Base-by-base conservation (phyloP, 92 coral and sea anemone genomes). In the Epizoanthus rinbou region DNA sequence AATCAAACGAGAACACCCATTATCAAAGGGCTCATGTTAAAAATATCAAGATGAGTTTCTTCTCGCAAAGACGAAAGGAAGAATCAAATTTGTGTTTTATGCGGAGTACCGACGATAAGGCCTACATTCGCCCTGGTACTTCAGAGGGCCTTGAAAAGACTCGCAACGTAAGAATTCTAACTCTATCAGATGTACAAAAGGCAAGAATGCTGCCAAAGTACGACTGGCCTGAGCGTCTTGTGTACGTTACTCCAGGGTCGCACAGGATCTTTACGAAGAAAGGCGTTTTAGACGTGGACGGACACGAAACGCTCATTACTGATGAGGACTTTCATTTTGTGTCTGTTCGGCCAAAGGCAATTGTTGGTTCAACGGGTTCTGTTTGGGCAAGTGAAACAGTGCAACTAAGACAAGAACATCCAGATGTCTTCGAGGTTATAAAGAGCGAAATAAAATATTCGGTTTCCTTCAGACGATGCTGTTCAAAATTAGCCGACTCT, bases 351-450 rank as follows among this genome's bases (percentile, higher is more conserved):
- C 83, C 90, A 45, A 87, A 87, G 54, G 76, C 83, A 0, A 69
- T 50, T 23, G 76, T 81, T 8, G 86, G 74, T 41, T 87, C 86
- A 9, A 39, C 3, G 43, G 6, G 43, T 3, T 80, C 75, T 45
- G 73, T 82, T 3, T 86, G 89, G 89, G 82, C 89, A 0, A 86
- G 52, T 78, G 89, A 86, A 80, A 86, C 75, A 0, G 73, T 58
- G 23, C 21, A 68, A 22, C 43, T 85, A 35, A 39, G 43, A 39
- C 43, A 39, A 39, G 43, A 39, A 4, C 6, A 39, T 39, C 43
- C 43, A 39, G 43, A 39, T 39, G 6, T 39, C 43, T 39, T 39
- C 43, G 43, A 39, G 43, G 43, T 1, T 39, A 39, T 3, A 39
- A 39, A 39, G n/a, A n/a, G n/a, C 6, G 43, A 39, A 39, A 39